A percentile compares a stretch with the other conserved stretches of the same genome.
phyloP scores from a whole-genome alignment of 2,797 vertebrate genomes.

The Aulostomus chinensis region DNA sequence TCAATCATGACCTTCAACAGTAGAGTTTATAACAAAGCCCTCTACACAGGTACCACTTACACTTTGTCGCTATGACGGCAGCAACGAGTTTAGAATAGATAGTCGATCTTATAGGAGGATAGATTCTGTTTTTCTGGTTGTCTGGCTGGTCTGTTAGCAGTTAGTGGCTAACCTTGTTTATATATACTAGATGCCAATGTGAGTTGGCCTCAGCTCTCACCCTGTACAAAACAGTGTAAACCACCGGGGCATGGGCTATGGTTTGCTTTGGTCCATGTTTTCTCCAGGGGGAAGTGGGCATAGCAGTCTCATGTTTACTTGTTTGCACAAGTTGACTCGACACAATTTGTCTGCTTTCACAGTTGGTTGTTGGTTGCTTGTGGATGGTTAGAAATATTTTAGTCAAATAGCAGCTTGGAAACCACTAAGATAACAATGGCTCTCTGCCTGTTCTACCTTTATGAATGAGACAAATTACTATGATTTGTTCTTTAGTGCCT shows the following conservation, averaged over 20 bases:
- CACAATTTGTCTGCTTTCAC: constrained; percentile 38
- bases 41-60: constrained; percentile 66
- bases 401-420: constrained; percentile 33
- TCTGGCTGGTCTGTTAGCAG: constrained; percentile 71
- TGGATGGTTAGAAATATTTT: constrained; percentile 46
- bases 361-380: too few species aligned
- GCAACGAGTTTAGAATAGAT: constrained; percentile 61
- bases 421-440: constrained; percentile 41
- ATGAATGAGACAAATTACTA: constrained; percentile 9
- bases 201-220: constrained; percentile 70
- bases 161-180: constrained; percentile 80
- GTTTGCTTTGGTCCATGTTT: constrained; percentile 65
- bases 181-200: constrained; percentile 74
- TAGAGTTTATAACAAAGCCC: constrained; percentile 31
- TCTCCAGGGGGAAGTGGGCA: constrained; percentile 67
- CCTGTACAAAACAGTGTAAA: constrained; percentile 76
- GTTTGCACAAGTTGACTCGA: constrained; percentile 56
- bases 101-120: constrained; percentile 55
- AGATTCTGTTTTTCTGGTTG: constrained; percentile 70
- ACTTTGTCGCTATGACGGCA: constrained; percentile 69
- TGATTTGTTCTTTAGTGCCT: neutral
- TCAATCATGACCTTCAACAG: neutral
- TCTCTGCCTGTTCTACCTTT: constrained; percentile 25
- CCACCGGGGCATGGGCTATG: constrained; percentile 69
- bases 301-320: constrained; percentile 59